These are phyloP conservation scores for Oxygymnocypris stewartii DNA, from an alignment of 2,113 vertebrate species.

Conservation along the genomic window DNA sequence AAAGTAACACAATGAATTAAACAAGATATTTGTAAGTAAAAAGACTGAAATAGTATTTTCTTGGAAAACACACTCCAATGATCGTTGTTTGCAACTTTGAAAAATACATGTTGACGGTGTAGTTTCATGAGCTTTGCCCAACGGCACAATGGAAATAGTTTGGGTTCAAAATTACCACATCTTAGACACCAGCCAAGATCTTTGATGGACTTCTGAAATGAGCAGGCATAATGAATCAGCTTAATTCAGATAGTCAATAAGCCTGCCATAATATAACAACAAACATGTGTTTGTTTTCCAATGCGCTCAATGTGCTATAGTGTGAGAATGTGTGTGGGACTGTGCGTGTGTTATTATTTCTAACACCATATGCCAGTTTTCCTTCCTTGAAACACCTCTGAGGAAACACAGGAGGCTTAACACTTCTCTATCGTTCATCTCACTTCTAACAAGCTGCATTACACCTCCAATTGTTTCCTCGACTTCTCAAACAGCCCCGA, in stretches of 20 bases:
- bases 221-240: background rate
- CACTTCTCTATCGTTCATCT: constrained; percentile 36
- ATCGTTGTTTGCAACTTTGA: background rate
- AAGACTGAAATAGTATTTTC: background rate
- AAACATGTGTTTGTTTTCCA: background rate
- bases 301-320: background rate
- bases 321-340: background rate
- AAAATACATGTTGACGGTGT: background rate
- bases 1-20: no score
- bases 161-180: background rate
- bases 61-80: background rate
- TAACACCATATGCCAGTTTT: background rate
- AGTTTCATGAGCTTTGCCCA: background rate
- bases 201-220: background rate
- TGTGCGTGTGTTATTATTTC: background rate
- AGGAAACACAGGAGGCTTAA: constrained; percentile 32
- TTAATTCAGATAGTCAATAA: constrained; percentile 2
- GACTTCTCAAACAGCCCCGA: constrained; percentile 51
- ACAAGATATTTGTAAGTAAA: background rate
- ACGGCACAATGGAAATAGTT: background rate
- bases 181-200: background rate
- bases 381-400: constrained; percentile 25
- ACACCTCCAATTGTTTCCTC: constrained; percentile 49
- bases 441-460: constrained; percentile 48
- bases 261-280: background rate